Evolutionary conservation across 2,888 invertebrate species (phyloP).

Genomic region (Poecilus cupreus): DNA sequence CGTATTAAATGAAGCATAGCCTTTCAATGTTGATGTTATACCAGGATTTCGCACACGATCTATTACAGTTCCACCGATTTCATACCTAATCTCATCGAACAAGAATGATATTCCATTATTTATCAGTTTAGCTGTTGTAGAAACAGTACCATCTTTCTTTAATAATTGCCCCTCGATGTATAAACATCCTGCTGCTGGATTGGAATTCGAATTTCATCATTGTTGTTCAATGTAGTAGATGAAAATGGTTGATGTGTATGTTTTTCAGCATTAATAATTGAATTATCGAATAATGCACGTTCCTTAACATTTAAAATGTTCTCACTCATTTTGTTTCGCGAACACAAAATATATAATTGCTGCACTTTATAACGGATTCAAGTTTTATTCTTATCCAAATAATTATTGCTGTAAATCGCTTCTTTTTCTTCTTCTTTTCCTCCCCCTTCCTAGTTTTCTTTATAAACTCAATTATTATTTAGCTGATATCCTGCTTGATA

Average conservation of each 20-base stretch:
- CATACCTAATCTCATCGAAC: conserved; percentile 68
- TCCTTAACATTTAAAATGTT: conserved; percentile 60
- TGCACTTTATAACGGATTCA: not conserved
- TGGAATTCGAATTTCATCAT: conserved; percentile 66
- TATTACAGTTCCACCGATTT: conserved; percentile 68
- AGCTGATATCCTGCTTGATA: no score
- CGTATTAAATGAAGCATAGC: conserved; percentile 66
- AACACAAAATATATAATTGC: not conserved
- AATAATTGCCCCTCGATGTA: conserved; percentile 62
- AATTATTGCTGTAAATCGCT: not conserved
- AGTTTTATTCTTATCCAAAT: conserved; percentile 14
- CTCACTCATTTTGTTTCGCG: conserved; percentile 42
- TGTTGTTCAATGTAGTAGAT: conserved; percentile 62
- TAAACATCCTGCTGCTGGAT: conserved; percentile 64
- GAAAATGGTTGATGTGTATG: conserved; percentile 65
- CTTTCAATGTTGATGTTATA: conserved; percentile 67
- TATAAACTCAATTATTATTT: no score
- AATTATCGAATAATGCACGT: conserved; percentile 61
- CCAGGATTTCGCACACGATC: conserved; percentile 67
- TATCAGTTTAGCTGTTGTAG: conserved; percentile 22
- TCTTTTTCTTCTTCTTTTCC: not conserved
- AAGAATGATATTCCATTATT: conserved; percentile 62
- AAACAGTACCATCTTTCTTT: no score
- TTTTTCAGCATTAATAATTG: conserved; percentile 56
- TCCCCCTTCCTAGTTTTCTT: no score